Conservation (phyloP, 2,113 vertebrate species). For the Ifrita kowaldi region DNA sequence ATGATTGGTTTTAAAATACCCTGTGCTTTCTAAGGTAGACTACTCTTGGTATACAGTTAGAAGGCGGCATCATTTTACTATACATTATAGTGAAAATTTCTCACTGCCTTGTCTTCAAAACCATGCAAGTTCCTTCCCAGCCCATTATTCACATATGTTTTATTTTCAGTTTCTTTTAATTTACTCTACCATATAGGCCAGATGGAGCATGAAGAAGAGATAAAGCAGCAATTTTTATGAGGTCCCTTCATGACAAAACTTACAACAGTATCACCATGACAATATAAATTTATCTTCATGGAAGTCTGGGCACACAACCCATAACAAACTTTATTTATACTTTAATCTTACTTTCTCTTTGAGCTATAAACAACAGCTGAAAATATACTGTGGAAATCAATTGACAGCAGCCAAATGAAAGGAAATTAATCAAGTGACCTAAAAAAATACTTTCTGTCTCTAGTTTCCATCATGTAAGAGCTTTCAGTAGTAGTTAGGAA, state of each 20-base stretch:
- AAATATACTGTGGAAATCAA: neutral
- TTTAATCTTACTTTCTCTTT: neutral
- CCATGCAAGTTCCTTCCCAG: neutral
- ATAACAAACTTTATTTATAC: neutral
- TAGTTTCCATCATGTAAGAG: neutral
- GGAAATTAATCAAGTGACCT: neutral
- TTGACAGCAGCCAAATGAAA: neutral
- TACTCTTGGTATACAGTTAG: neutral
- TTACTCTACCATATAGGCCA: neutral
- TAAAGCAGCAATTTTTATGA: neutral
- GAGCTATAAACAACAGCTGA: neutral
- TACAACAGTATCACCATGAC: neutral
- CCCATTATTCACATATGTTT: neutral
- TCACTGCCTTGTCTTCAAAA: neutral
- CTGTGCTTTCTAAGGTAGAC: neutral
- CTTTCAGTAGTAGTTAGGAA: neutral
- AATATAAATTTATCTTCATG: neutral
- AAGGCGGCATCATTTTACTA: neutral
- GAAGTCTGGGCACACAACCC: neutral
- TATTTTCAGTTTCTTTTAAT: neutral
- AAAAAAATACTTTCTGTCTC: neutral
- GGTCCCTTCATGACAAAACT: neutral
- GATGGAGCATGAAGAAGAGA: neutral
- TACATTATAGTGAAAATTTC: neutral
- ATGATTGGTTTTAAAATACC: neutral